Evolutionary conservation across 2,113 vertebrate species (phyloP).

Genomic region (Brevimyrus niger): DNA sequence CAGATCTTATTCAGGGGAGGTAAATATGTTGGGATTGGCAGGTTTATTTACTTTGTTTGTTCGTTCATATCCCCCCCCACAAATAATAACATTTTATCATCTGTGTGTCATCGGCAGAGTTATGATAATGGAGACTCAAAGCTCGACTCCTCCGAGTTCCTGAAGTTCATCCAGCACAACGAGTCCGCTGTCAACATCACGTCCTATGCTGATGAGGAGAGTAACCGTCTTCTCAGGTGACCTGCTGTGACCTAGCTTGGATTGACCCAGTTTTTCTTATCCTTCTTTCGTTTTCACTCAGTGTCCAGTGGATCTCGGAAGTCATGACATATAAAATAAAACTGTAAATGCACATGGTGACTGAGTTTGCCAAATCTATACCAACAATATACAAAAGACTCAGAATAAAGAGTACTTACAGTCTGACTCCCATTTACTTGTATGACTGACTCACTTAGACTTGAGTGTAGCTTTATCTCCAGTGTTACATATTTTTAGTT

Average conservation of each 20-base stretch:
- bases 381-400: not conserved
- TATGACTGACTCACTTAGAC: not conserved
- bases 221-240: slow-evolving; percentile 89
- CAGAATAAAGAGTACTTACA: not conserved
- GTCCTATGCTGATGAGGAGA: slow-evolving; percentile 84
- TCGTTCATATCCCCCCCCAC: no score
- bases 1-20: not conserved
- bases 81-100: not conserved
- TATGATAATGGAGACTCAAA: slow-evolving; percentile 85
- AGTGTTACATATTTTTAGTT: not conserved
- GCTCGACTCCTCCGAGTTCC: slow-evolving; percentile 86
- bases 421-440: not conserved
- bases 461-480: not conserved
- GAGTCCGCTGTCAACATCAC: slow-evolving; percentile 82
- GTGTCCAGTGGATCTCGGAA: not conserved
- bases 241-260: not conserved
- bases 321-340: not conserved
- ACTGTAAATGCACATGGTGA: not conserved
- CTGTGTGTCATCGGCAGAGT: slow-evolving; percentile 52
- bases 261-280: not conserved
- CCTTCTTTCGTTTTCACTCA: not conserved
- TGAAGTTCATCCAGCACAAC: slow-evolving; percentile 94
- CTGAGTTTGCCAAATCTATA: not conserved
- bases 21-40: not conserved
- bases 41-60: not conserved